Conservation (phyloP, 2,797 vertebrate species). For the Lycodopsis pacificus region DNA sequence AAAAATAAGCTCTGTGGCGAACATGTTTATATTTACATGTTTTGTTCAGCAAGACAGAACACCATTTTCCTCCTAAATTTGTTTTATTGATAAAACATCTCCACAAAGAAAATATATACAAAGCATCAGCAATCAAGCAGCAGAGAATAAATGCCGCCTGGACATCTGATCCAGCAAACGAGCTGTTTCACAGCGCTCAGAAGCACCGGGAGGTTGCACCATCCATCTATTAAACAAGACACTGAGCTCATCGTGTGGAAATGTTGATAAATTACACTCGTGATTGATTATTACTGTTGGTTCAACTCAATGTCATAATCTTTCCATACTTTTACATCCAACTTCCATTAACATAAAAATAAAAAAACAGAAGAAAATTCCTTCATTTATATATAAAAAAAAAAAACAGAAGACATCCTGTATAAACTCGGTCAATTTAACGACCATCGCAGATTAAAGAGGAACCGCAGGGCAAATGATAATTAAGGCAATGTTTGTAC, state of each 20-base stretch:
- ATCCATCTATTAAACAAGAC: slow-evolving; percentile 16
- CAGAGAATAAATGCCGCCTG: slow-evolving; percentile 33
- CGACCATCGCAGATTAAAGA: slow-evolving; percentile 11
- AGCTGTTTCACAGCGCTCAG: slow-evolving; percentile 14
- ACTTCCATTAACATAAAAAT: background rate
- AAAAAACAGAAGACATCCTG: background rate
- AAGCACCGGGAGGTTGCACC: background rate
- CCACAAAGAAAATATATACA: slow-evolving; percentile 70
- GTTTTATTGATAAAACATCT: slow-evolving; percentile 71
- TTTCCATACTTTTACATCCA: background rate
- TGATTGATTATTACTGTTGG: background rate
- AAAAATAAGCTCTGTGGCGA: too few relatives aligned
- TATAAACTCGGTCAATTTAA: slow-evolving; percentile 14
- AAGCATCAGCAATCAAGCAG: slow-evolving; percentile 44
- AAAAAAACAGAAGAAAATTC: slow-evolving; percentile 4
- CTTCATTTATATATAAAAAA: slow-evolving; percentile 45
- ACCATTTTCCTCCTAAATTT: slow-evolving; percentile 15
- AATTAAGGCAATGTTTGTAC: slow-evolving; percentile 47
- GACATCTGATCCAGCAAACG: slow-evolving; percentile 11
- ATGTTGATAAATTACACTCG: slow-evolving; percentile 30
- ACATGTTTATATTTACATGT: too few relatives aligned
- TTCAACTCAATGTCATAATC: background rate
- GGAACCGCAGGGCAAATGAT: slow-evolving; percentile 24
- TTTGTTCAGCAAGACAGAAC: background rate
- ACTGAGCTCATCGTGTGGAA: slow-evolving; percentile 1